phyloP scores from a whole-genome alignment of 2,113 vertebrate genomes.

The Proterorhinus semilunaris region DNA sequence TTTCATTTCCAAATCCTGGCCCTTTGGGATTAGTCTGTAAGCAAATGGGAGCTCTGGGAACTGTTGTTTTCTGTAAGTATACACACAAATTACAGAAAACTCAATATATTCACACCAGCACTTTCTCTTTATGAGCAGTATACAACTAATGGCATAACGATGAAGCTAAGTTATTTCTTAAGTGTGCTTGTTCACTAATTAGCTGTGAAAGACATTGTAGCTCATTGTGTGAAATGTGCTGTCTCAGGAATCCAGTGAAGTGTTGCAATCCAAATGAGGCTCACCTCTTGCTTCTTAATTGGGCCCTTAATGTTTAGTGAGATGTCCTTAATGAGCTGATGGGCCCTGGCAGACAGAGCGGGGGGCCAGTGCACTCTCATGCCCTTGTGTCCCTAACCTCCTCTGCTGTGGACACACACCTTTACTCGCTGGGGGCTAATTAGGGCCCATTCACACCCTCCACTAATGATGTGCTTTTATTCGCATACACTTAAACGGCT shows the following conservation, averaged over 20 bases:
- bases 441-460: conserved; percentile 77
- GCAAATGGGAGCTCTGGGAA: conserved; percentile 55
- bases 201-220: conserved; percentile 46
- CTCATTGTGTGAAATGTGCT: conserved; percentile 63
- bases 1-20: conserved; percentile 47
- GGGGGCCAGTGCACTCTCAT: conserved; percentile 46
- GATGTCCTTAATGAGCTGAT: conserved; percentile 77
- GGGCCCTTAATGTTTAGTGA: conserved; percentile 62
- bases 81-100: conserved; percentile 42
- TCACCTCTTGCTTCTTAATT: conserved; percentile 69
- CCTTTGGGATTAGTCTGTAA: conserved; percentile 32
- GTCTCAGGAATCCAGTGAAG: conserved; percentile 67
- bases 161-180: conserved; percentile 52
- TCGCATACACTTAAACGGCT: conserved; percentile 72
- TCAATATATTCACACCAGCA: conserved; percentile 18
- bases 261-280: conserved; percentile 64
- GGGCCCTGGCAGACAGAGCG: conserved; percentile 54
- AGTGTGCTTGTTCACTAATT: conserved; percentile 59
- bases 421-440: conserved; percentile 68
- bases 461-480: conserved; percentile 77
- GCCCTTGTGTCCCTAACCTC: conserved; percentile 63
- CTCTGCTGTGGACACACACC: conserved; percentile 47
- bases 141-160: conserved; percentile 36
- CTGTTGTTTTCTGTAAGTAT: conserved; percentile 50
- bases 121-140: conserved; percentile 39